These are phyloP conservation scores for Atrichornis clamosus DNA, from an alignment of 2,113 vertebrate genomes.

Conservation along the genomic window DNA sequence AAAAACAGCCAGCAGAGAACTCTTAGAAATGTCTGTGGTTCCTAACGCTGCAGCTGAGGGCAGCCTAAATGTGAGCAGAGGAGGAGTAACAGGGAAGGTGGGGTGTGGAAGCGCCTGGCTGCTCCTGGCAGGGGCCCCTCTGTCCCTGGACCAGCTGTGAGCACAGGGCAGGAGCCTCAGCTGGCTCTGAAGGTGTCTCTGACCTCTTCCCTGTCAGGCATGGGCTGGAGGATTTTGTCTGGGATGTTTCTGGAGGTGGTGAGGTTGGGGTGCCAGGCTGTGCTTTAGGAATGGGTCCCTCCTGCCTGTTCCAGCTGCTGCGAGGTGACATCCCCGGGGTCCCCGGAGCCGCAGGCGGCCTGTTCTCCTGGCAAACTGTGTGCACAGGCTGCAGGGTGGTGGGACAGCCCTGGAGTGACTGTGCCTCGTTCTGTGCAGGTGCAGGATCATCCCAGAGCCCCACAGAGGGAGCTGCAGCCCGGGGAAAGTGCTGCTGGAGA, in stretches of 20 bases:
- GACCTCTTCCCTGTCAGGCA: background rate
- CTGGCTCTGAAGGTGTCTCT: background rate
- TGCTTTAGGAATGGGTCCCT: background rate
- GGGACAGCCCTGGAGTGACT: background rate
- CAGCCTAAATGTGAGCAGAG: rapidly evolving
- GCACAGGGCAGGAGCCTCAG: background rate
- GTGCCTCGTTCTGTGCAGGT: background rate
- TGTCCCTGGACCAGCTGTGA: too few species aligned
- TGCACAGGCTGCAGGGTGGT: rapidly evolving
- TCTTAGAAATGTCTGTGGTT: background rate
- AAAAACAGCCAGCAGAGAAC: background rate
- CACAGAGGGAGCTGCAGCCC: background rate
- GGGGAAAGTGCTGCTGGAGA: background rate
- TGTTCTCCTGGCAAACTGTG: background rate
- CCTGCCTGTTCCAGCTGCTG: background rate
- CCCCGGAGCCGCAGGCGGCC: background rate
- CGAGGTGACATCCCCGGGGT: rapidly evolving
- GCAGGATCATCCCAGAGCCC: background rate
- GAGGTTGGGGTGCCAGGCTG: background rate
- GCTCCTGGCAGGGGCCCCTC: background rate
- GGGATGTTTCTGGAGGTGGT: background rate
- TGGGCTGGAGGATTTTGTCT: too few species aligned
- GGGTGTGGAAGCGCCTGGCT: background rate
- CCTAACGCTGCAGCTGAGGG: background rate
- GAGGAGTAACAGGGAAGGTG: background rate